Percentiles rank a stretch among this genome's conserved stretches.
These are phyloP conservation scores for Caenorhabditis sulstoni DNA, from an alignment of 2,888 invertebrate species.

Conservation along the genomic window DNA sequence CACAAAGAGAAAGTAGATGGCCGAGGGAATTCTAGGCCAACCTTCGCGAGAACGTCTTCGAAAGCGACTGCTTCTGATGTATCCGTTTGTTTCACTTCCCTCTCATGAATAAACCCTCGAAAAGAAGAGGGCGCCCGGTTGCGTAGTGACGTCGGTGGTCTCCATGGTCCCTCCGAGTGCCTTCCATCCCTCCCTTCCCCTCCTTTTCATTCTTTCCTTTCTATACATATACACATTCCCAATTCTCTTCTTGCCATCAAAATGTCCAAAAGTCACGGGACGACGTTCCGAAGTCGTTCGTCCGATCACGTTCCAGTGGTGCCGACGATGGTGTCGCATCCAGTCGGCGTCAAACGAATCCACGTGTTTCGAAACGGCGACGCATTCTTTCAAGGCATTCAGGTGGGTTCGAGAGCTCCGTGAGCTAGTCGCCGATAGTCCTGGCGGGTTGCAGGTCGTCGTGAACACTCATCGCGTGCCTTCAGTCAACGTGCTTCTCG, in stretches of 20 bases:
- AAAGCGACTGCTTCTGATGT: too few species aligned
- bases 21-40: too few species aligned
- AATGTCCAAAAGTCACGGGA: slow-evolving; percentile 18
- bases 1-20: too few species aligned
- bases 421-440: not conserved
- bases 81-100: too few species aligned
- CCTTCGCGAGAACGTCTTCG: too few species aligned
- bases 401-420: slow-evolving; percentile 23
- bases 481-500: slow-evolving; percentile 66
- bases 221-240: too few species aligned
- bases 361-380: slow-evolving; percentile 57
- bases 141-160: too few species aligned
- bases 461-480: slow-evolving; percentile 61
- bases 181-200: too few species aligned
- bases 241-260: not conserved
- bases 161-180: too few species aligned
- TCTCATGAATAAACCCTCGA: too few species aligned
- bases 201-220: too few species aligned
- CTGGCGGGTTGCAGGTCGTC: slow-evolving; percentile 23
- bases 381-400: slow-evolving; percentile 50
- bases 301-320: slow-evolving; percentile 58
- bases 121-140: too few species aligned
- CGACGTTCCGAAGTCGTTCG: slow-evolving; percentile 48
- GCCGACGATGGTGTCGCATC: slow-evolving; percentile 54
- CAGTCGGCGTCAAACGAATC: slow-evolving; percentile 47